Conservation (phyloP, 2,113 vertebrate genomes). For the Pagrus major region DNA sequence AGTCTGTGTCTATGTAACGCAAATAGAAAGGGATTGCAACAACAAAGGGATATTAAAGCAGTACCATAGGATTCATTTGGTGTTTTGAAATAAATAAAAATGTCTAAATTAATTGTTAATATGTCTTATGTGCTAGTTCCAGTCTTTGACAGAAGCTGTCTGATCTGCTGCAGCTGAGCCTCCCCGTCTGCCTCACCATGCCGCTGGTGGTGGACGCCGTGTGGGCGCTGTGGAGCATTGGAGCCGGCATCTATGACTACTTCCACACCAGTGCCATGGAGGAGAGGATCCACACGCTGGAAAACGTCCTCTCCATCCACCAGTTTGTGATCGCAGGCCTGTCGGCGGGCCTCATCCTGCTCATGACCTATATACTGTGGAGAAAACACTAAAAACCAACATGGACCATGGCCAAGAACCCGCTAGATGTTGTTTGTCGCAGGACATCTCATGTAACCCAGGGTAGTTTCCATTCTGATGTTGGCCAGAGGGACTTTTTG, state of each 20-base stretch:
- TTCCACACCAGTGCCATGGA: slow-evolving; percentile 84
- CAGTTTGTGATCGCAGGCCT: slow-evolving; percentile 78
- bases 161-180: slow-evolving; percentile 15
- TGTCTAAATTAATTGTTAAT: background rate
- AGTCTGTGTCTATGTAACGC: too few species aligned
- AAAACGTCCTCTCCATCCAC: slow-evolving; percentile 80
- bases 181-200: slow-evolving; percentile 60
- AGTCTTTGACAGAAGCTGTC: slow-evolving; percentile 30
- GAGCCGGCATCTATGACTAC: slow-evolving; percentile 81
- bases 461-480: background rate
- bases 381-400: slow-evolving; percentile 77
- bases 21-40: background rate
- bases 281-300: slow-evolving; percentile 81
- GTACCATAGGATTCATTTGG: background rate
- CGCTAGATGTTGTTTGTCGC: background rate
- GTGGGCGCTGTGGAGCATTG: slow-evolving; percentile 83
- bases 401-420: background rate
- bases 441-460: background rate
- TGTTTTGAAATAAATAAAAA: background rate
- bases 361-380: slow-evolving; percentile 78
- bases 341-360: slow-evolving; percentile 77
- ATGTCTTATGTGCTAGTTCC: background rate
- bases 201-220: slow-evolving; percentile 77
- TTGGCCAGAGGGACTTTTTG: background rate
- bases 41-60: background rate